Evolutionary conservation across 2,888 invertebrate genomes (phyloP).

Genomic region (Digitonthophagus gazella): DNA sequence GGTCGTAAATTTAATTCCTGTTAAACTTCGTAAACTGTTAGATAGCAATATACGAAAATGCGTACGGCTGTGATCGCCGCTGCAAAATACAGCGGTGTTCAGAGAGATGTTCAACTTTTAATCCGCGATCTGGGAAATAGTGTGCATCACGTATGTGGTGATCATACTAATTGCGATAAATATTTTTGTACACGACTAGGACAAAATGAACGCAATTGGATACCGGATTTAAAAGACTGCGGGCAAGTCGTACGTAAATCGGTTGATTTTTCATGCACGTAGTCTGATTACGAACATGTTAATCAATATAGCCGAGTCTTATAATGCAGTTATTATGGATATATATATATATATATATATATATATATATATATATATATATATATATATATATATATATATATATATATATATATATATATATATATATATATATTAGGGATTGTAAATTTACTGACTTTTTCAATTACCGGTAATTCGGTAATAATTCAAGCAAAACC

Average conservation of each 20-base stretch:
- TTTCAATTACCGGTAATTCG: too few relatives aligned
- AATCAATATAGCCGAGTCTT: constrained; percentile 20
- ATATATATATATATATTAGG: neutral
- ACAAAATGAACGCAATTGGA: constrained; percentile 7
- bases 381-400: neutral
- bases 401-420: neutral
- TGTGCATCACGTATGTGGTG: neutral
- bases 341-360: neutral
- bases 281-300: constrained; percentile 23
- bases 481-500: too few relatives aligned
- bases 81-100: neutral
- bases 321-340: constrained; percentile 19
- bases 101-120: neutral
- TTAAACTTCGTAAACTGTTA: neutral
- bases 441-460: neutral
- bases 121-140: neutral
- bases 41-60: neutral
- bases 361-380: neutral
- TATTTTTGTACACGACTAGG: neutral
- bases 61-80: neutral
- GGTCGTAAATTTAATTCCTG: neutral
- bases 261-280: constrained; percentile 19
- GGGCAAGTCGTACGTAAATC: constrained; percentile 12
- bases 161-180: neutral
- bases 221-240: constrained; percentile 21